Evolutionary conservation across 2,888 invertebrate species (phyloP).

Genomic region (Drosophila silvestris): DNA sequence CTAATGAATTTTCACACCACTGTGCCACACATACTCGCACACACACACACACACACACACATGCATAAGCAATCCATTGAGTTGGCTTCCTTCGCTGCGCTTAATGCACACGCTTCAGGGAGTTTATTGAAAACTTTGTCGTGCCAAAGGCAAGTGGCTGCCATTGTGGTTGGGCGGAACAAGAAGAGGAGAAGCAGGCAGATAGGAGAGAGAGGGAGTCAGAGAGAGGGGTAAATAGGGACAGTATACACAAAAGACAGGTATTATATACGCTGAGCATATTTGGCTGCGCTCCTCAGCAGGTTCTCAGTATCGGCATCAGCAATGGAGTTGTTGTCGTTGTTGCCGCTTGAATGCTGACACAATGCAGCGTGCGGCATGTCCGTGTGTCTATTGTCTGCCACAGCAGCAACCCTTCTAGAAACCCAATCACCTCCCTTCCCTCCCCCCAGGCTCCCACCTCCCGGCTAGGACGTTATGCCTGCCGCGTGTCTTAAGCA

Average conservation of each 20-base stretch:
- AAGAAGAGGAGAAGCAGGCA: background rate
- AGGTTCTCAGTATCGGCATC: slow-evolving; percentile 52
- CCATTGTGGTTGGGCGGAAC: slow-evolving; percentile 23
- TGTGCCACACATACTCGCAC: slow-evolving; percentile 36
- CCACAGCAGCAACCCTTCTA: slow-evolving; percentile 6
- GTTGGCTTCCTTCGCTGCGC: slow-evolving; percentile 75
- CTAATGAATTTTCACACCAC: slow-evolving; percentile 33
- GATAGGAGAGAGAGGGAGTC: background rate
- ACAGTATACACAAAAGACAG: slow-evolving; percentile 66
- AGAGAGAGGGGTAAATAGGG: slow-evolving; percentile 1
- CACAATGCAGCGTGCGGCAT: slow-evolving; percentile 51
- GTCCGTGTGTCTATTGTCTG: slow-evolving; percentile 46
- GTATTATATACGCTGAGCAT: slow-evolving; percentile 71
- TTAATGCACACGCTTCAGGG: slow-evolving; percentile 83
- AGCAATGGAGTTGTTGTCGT: slow-evolving; percentile 8
- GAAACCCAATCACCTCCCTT: background rate
- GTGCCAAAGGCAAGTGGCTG: slow-evolving; percentile 72
- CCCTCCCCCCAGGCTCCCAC: background rate
- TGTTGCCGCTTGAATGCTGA: slow-evolving; percentile 65
- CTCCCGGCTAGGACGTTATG: slow-evolving; percentile 12
- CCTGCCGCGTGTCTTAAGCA: slow-evolving; percentile 64
- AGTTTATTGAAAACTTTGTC: slow-evolving; percentile 82
- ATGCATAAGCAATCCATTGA: slow-evolving; percentile 42
- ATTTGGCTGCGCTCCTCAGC: slow-evolving; percentile 68
- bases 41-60: slow-evolving; percentile 18